Conservation (phyloP, 2,888 invertebrate species). For the Rhingia rostrata region DNA sequence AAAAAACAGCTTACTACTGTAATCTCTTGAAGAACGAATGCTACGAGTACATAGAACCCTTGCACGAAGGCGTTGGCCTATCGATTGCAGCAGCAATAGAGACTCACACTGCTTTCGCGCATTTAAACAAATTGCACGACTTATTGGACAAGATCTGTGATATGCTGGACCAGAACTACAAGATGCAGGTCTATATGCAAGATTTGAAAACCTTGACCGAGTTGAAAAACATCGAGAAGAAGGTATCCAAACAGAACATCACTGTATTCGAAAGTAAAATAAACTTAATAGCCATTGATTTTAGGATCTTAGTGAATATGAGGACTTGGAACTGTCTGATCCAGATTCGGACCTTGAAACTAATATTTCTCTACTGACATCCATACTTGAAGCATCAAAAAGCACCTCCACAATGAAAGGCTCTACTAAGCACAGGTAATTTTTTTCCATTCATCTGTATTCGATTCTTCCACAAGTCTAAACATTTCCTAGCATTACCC, state of each 20-base stretch:
- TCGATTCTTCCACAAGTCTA: background rate
- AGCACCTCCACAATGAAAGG: slow-evolving; percentile 84
- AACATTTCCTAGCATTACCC: slow-evolving; percentile 77
- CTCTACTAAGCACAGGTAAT: slow-evolving; percentile 80
- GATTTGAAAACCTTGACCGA: slow-evolving; percentile 89
- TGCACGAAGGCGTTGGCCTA: slow-evolving; percentile 84
- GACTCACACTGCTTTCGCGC: slow-evolving; percentile 88
- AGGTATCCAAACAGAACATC: slow-evolving; percentile 75
- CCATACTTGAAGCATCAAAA: slow-evolving; percentile 85
- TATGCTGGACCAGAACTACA: slow-evolving; percentile 88
- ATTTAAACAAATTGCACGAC: slow-evolving; percentile 90
- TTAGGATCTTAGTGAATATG: slow-evolving; percentile 71
- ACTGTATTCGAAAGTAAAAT: background rate
- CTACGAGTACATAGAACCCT: slow-evolving; percentile 80
- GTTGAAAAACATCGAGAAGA: slow-evolving; percentile 85
- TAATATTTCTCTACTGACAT: slow-evolving; percentile 86
- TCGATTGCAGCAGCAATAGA: slow-evolving; percentile 85
- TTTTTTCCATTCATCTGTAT: background rate
- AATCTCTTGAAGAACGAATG: slow-evolving; percentile 80
- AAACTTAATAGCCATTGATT: background rate
- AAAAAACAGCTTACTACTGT: slow-evolving; percentile 75
- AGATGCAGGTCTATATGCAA: slow-evolving; percentile 87
- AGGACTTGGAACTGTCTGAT: slow-evolving; percentile 83
- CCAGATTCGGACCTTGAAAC: slow-evolving; percentile 86
- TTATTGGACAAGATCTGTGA: slow-evolving; percentile 90